A percentile compares a stretch with the other conserved stretches of the same genome.
Evolutionary conservation across 2,113 vertebrate genomes (phyloP).

Genomic region (Tupaia tana): DNA sequence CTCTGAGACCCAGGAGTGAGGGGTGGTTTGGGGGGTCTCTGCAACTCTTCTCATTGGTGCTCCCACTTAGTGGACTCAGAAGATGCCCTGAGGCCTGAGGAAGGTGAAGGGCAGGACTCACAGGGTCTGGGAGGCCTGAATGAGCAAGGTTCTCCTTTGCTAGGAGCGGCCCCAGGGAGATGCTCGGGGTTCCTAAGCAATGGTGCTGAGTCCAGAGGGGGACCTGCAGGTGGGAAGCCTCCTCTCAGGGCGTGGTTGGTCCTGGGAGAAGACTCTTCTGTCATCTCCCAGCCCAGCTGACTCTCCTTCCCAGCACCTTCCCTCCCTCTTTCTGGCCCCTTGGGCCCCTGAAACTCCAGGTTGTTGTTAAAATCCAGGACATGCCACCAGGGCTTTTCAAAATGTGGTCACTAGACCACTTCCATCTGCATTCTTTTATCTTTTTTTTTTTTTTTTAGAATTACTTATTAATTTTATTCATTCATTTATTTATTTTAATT

Average conservation of each 20-base stretch:
- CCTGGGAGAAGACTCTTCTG: neutral
- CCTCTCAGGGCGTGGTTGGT: neutral
- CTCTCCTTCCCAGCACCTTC: neutral
- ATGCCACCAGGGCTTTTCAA: neutral
- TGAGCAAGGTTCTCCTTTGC: neutral
- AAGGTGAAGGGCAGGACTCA: neutral
- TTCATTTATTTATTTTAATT: too few relatives aligned
- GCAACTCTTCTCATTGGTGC: neutral
- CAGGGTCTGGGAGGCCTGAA: neutral
- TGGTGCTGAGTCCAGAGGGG: neutral
- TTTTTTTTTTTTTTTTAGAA: neutral
- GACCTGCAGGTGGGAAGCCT: too few relatives aligned
- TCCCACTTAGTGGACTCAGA: neutral
- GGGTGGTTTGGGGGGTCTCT: neutral
- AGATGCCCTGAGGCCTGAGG: neutral
- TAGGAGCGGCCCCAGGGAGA: neutral
- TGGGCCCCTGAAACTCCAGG: neutral
- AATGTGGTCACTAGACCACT: neutral
- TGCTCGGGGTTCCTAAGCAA: neutral
- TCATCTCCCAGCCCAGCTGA: neutral
- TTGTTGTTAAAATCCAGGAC: neutral
- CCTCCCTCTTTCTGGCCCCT: neutral
- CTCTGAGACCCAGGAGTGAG: neutral
- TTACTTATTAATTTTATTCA: too few relatives aligned
- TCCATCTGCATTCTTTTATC: neutral